Conservation (phyloP, 2,113 vertebrate genomes). For the Tamias sibiricus region DNA sequence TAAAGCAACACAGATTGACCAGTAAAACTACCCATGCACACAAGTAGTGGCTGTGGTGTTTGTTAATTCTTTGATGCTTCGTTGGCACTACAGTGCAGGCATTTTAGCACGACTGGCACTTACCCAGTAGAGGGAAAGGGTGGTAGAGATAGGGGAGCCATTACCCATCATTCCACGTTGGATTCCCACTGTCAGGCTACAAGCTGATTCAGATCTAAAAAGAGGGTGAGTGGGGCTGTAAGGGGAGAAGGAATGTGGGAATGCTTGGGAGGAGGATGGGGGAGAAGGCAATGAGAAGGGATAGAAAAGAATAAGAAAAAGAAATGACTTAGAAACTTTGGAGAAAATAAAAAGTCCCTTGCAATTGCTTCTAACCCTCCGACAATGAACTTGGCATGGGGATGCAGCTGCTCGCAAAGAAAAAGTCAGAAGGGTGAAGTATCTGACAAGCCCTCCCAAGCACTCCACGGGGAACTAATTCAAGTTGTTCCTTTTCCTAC, state of each 20-base stretch:
- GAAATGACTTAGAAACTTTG: too few species aligned
- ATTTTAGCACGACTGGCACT: neutral
- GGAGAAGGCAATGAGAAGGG: neutral
- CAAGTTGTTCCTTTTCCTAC: neutral
- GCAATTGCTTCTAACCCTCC: neutral
- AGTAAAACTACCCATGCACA: neutral
- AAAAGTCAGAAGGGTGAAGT: neutral
- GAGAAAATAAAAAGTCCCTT: neutral
- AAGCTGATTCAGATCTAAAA: neutral
- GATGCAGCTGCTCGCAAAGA: neutral
- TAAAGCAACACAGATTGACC: neutral
- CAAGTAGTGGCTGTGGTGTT: neutral
- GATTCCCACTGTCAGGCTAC: neutral
- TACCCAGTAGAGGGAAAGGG: neutral
- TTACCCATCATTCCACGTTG: neutral
- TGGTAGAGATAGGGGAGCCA: neutral
- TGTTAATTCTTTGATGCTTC: neutral
- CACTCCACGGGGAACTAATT: accelerated
- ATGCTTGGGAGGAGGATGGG: accelerated
- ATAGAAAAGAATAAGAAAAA: neutral
- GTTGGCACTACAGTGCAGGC: neutral
- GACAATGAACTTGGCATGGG: neutral
- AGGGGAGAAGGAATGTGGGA: neutral
- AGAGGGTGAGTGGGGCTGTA: accelerated
- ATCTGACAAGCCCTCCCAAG: neutral